phyloP scores from a whole-genome alignment of 2,113 vertebrate species.

The Leiothrix lutea region DNA sequence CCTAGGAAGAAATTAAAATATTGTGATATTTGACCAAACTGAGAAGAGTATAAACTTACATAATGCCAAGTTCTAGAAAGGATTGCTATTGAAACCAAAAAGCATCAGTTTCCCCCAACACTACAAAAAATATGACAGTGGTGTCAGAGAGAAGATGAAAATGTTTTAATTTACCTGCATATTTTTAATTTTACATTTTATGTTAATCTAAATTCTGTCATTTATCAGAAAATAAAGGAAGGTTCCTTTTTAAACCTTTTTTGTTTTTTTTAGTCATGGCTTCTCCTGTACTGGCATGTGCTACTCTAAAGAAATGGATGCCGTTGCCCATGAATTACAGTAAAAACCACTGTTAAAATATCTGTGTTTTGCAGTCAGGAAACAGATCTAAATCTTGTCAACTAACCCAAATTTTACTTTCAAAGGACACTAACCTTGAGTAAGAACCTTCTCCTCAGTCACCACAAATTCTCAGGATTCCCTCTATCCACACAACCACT shows the following conservation, averaged over 20 bases:
- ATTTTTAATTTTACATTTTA: not conserved
- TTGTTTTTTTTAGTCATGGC: not conserved
- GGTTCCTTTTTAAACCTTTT: not conserved
- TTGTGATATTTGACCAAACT: not conserved
- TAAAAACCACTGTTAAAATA: not conserved
- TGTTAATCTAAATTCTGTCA: not conserved
- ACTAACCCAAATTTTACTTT: not conserved
- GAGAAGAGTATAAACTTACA: not conserved
- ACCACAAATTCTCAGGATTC: not conserved
- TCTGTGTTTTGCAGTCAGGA: not conserved
- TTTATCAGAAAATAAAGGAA: not conserved
- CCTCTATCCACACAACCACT: not conserved
- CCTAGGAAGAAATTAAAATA: not conserved
- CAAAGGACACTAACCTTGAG: not conserved
- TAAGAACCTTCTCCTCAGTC: not conserved
- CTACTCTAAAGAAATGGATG: rapidly evolving
- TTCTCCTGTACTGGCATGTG: not conserved
- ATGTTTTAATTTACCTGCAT: not conserved
- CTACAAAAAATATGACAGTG: not conserved
- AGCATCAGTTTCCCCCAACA: not conserved
- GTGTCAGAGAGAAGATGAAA: not conserved
- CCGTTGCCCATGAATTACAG: not conserved
- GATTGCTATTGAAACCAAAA: not conserved
- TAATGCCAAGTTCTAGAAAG: not conserved
- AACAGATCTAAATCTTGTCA: not conserved